Percentiles rank a stretch among this genome's conserved stretches.
Evolutionary conservation across 2,888 invertebrate genomes (phyloP).

Genomic region (Sycophila texana): DNA sequence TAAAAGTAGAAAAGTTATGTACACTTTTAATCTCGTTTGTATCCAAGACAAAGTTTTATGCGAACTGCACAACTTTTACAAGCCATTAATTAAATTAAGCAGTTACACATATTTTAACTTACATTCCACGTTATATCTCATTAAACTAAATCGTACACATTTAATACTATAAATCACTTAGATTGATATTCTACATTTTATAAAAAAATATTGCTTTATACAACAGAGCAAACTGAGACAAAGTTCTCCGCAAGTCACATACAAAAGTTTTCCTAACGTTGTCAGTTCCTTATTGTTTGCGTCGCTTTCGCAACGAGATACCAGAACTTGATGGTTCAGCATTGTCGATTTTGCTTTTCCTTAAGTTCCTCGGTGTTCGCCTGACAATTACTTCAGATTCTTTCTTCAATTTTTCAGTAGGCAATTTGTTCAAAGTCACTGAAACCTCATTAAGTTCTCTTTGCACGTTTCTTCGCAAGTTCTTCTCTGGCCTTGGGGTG

Average conservation of each 20-base stretch:
- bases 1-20: conserved; percentile 40
- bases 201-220: conserved; percentile 48
- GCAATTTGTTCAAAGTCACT: background rate
- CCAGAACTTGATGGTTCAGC: conserved; percentile 1
- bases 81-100: no score
- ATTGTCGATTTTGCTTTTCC: conserved; percentile 29
- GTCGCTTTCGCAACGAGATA: conserved; percentile 40
- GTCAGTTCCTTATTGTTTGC: conserved; percentile 28
- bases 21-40: conserved; percentile 21
- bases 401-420: background rate
- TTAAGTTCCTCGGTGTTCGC: conserved; percentile 43
- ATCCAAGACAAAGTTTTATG: background rate
- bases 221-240: conserved; percentile 13
- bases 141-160: background rate
- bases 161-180: background rate
- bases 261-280: background rate
- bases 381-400: conserved; percentile 5
- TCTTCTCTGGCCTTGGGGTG: conserved; percentile 20
- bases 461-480: conserved; percentile 9
- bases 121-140: no score
- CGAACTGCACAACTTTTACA: no score
- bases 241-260: background rate
- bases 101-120: no score
- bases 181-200: conserved; percentile 15
- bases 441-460: conserved; percentile 33